A percentile compares a stretch with the other conserved stretches of the same genome.
Conservation (phyloP, 2,888 invertebrate species). For the Drosophila gaucha region DNA sequence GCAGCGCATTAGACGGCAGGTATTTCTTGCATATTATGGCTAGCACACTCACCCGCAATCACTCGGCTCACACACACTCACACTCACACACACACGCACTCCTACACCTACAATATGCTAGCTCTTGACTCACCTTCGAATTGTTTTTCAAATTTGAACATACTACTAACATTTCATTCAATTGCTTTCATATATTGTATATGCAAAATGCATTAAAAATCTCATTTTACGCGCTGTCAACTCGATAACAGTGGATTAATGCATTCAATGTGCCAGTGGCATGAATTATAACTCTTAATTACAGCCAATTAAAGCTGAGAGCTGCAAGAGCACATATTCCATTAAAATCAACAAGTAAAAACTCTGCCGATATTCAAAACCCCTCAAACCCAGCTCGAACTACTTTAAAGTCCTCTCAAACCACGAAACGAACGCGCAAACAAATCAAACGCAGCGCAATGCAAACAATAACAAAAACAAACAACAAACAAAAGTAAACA, state of each 20-base stretch:
- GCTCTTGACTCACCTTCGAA: neutral
- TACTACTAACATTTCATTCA: conserved; percentile 5
- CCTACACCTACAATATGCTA: conserved; percentile 9
- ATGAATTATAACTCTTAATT: conserved; percentile 62
- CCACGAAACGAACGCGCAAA: conserved; percentile 47
- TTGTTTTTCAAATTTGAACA: neutral
- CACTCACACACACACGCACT: conserved; percentile 9
- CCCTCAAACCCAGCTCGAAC: neutral
- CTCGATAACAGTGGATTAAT: conserved; percentile 34
- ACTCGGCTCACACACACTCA: conserved; percentile 16
- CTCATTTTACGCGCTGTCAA: conserved; percentile 35
- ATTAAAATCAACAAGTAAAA: conserved; percentile 20
- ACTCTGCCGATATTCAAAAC: neutral
- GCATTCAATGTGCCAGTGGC: conserved; percentile 31
- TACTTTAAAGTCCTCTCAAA: conserved; percentile 6
- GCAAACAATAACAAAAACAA: conserved; percentile 53
- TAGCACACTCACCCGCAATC: conserved; percentile 40
- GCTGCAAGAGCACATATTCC: conserved; percentile 13
- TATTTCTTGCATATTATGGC: conserved; percentile 57
- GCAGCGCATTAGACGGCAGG: conserved; percentile 25
- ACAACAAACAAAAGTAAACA: conserved; percentile 29
- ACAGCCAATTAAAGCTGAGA: conserved; percentile 59
- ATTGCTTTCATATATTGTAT: too few relatives aligned
- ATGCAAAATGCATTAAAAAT: conserved; percentile 8
- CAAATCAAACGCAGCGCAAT: conserved; percentile 58